Base-by-base conservation (phyloP, 2,888 invertebrate genomes). In the Mystacides longicornis region DNA sequence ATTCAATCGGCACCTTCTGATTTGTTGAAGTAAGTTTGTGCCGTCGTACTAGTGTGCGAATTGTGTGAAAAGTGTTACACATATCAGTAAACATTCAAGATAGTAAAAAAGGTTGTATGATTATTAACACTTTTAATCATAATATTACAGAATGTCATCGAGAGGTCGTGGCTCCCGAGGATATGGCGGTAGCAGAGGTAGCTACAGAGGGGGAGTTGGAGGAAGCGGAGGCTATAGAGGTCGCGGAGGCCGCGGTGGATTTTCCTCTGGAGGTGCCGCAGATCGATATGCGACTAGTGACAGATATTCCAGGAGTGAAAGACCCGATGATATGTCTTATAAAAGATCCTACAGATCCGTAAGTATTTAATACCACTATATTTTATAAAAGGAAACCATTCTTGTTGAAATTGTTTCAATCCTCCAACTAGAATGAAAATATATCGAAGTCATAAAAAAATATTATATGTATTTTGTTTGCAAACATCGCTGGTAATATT, bases 291-390 rank as follows among this genome's bases (percentile, higher is more conserved):
- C 55, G 2, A 43, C 56, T 63, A 75, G 71, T 52, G 75, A 77
- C 63, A 71, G 75, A 55, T 75, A 77, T 63, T 71, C 68, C 56
- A 68, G 71, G 57, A 67, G 66, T 55, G 60, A 60, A 9, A 49
- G 60, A 47, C 75, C 75, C 59, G 68, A 68, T 53, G 77, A 77
- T 37, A 75, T 76, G 43, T 70, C 75, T 1, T 77, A 75, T 61
- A 77, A 77, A 64, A 77, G 75, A 62, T 64, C 72, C 4, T 77
- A 77, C 64, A 68, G 77, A 72, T 69, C 74, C 51, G 77, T 76
- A 66, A 71, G 72, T 68, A 16, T 49, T 47, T 46, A 47, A 49
- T 33, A 23, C n/a, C n/a, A n/a, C n/a, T n/a, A n/a, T n/a, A n/a
- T n/a, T n/a, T n/a, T n/a, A n/a, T n/a, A n/a, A n/a, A n/a, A n/a